phyloP scores from a whole-genome alignment of 2,888 invertebrate species.

The Pseudanteris insignis region DNA sequence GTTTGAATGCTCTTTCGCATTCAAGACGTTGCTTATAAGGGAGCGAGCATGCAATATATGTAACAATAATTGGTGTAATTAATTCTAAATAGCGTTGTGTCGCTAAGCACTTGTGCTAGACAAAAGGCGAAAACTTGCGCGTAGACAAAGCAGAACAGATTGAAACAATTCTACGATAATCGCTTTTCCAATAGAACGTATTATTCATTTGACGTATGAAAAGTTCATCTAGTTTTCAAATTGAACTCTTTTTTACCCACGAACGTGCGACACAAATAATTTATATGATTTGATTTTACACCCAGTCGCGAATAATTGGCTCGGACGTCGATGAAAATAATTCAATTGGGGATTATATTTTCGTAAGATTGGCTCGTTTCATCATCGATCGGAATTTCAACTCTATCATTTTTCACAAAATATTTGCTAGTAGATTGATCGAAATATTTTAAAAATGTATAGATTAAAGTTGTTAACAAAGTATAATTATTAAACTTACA shows the following conservation, averaged over 20 bases:
- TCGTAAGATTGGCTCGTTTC: conserved; percentile 11
- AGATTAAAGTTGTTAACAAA: too few species aligned
- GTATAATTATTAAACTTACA: too few species aligned
- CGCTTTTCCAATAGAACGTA: conserved; percentile 35
- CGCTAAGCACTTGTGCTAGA: conserved; percentile 13
- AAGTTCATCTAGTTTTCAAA: conserved; percentile 39
- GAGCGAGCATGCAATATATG: conserved; percentile 1
- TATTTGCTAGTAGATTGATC: too few species aligned
- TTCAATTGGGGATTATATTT: conserved; percentile 31
- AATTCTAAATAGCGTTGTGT: conserved; percentile 11
- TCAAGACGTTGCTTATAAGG: background rate
- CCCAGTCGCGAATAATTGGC: conserved; percentile 36
- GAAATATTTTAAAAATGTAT: too few species aligned
- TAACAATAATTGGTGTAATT: conserved; percentile 15
- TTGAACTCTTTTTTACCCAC: conserved; percentile 33
- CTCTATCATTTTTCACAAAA: too few species aligned
- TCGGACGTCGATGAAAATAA: conserved; percentile 32
- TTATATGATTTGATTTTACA: conserved; percentile 37
- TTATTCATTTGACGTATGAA: conserved; percentile 35
- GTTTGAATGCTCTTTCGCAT: too few species aligned
- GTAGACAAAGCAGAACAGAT: conserved; percentile 33
- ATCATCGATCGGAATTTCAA: conserved; percentile 1
- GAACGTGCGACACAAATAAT: conserved; percentile 27
- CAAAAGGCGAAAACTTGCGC: conserved; percentile 26
- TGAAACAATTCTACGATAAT: conserved; percentile 37